These are phyloP conservation scores for Spinus olivaceus DNA, from an alignment of 2,797 vertebrate species.

Conservation along the genomic window DNA sequence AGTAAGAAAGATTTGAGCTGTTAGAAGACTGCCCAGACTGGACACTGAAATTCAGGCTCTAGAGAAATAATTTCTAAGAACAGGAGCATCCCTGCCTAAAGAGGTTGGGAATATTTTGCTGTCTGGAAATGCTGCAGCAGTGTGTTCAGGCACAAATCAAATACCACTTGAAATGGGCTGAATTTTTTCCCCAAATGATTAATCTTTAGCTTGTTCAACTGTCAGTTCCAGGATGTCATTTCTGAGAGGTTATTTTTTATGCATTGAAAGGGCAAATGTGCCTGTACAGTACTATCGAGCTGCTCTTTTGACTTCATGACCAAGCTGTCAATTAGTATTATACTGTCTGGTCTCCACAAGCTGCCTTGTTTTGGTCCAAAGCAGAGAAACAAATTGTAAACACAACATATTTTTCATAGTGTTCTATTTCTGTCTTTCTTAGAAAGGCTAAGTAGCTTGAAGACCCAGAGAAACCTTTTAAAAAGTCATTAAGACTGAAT, in stretches of 20 bases:
- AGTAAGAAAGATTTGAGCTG: not conserved
- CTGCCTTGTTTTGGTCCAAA: not conserved
- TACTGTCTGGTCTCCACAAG: not conserved
- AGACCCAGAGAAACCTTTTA: not conserved
- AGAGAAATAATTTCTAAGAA: not conserved
- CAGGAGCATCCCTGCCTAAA: not conserved
- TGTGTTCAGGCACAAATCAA: not conserved
- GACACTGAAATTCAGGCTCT: not conserved
- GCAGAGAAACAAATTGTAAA: not conserved
- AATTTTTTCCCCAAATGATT: not conserved
- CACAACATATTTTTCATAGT: not conserved
- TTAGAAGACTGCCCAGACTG: not conserved
- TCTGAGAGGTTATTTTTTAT: not conserved
- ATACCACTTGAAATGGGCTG: not conserved
- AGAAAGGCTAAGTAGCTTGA: not conserved
- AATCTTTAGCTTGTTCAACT: not conserved
- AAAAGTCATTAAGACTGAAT: not conserved
- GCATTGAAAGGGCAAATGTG: not conserved
- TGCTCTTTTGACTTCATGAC: slow-evolving; percentile 6
- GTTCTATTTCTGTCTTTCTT: not conserved
- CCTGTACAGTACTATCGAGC: not conserved
- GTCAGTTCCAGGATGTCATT: slow-evolving; percentile 3
- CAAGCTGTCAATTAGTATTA: not conserved
- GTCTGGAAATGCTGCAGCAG: not conserved
- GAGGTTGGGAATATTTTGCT: not conserved